These are phyloP conservation scores for Vanessa atalanta DNA, from an alignment of 1,140 invertebrate species.

Conservation along the genomic window DNA sequence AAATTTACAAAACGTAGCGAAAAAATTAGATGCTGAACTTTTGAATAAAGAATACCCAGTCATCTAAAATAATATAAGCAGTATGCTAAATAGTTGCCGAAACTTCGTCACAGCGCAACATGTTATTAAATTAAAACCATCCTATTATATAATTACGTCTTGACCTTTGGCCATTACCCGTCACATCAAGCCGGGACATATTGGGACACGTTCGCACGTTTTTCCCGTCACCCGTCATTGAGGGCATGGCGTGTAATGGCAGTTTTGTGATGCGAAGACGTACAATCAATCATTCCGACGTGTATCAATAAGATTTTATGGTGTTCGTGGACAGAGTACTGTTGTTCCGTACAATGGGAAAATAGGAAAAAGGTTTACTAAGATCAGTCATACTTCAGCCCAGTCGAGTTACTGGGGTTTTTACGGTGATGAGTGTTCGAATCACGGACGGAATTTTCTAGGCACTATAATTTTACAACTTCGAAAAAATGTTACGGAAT, in stretches of 20 bases:
- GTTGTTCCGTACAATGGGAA: conserved; percentile 7
- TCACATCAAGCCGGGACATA: not conserved
- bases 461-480: too few species aligned
- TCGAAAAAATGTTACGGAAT: too few species aligned
- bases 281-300: conserved; percentile 47
- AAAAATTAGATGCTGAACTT: too few species aligned
- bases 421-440: too few species aligned
- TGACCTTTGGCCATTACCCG: conserved; percentile 3
- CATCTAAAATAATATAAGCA: not conserved
- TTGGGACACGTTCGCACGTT: conserved; percentile 14
- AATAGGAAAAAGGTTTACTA: not conserved
- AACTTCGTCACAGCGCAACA: not conserved
- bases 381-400: not conserved
- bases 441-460: too few species aligned
- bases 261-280: conserved; percentile 30
- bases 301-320: conserved; percentile 27
- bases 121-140: conserved; percentile 1
- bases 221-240: conserved; percentile 29
- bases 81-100: conserved; percentile 1
- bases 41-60: too few species aligned
- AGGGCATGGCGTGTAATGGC: conserved; percentile 46
- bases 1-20: too few species aligned
- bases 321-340: not conserved
- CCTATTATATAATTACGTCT: not conserved
- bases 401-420: too few species aligned